Conservation (phyloP, 2,888 invertebrate genomes). For the Nematopogon swammerdamellus region DNA sequence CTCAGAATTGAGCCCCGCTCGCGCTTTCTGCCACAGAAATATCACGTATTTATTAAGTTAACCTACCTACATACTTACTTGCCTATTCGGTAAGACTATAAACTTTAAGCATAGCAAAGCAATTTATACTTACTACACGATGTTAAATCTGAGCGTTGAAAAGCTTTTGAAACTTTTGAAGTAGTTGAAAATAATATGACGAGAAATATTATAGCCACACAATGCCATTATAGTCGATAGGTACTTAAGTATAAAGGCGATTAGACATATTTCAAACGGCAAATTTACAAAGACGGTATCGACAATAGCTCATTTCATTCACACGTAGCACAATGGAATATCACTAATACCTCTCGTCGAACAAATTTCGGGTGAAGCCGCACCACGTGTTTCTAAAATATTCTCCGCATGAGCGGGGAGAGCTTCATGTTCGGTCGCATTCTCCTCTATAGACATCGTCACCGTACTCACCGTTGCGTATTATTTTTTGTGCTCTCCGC, state of each 20-base stretch:
- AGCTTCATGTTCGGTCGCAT: slow-evolving; percentile 29
- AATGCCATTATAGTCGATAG: too few species aligned
- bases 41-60: too few species aligned
- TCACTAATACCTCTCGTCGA: slow-evolving; percentile 18
- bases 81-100: too few species aligned
- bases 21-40: too few species aligned
- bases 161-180: too few species aligned
- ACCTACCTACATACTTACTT: too few species aligned
- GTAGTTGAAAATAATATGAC: too few species aligned
- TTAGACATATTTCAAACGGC: slow-evolving; percentile 4
- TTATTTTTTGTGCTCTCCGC: slow-evolving; percentile 40
- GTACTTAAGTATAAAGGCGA: background rate
- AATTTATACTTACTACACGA: too few species aligned
- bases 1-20: slow-evolving; percentile 4
- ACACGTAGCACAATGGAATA: slow-evolving; percentile 40
- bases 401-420: slow-evolving; percentile 29
- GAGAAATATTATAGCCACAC: too few species aligned
- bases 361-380: slow-evolving; percentile 38
- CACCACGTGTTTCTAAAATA: slow-evolving; percentile 21
- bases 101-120: too few species aligned
- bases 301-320: slow-evolving; percentile 19
- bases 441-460: slow-evolving; percentile 35
- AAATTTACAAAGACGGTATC: slow-evolving; percentile 20
- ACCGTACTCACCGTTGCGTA: slow-evolving; percentile 35
- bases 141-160: too few species aligned